Percentiles rank a stretch among this genome's conserved stretches.
These are phyloP conservation scores for Eumaeus atala DNA, from an alignment of 1,140 invertebrate species.

Conservation along the genomic window DNA sequence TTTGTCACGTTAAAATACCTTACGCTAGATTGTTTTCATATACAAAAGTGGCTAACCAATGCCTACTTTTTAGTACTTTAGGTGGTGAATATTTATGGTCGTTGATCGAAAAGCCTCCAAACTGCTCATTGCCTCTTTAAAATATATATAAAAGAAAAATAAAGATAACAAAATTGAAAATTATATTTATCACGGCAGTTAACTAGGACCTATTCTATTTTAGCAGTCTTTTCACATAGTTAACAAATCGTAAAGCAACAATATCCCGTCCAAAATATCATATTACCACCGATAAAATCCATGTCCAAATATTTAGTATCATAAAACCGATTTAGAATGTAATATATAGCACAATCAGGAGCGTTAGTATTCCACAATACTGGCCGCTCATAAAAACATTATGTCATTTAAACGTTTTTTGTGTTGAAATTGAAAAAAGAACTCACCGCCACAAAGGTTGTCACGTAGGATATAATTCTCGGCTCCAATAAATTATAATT, in stretches of 20 bases:
- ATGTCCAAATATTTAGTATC: constrained; percentile 61
- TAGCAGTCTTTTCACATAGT: constrained; percentile 32
- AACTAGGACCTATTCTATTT: constrained; percentile 23
- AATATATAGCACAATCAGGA: constrained; percentile 56
- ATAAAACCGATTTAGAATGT: constrained; percentile 54
- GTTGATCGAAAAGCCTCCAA: too few relatives aligned
- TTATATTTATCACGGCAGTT: too few relatives aligned
- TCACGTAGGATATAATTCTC: constrained; percentile 60
- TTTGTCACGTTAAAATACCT: too few relatives aligned
- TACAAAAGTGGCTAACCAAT: too few relatives aligned
- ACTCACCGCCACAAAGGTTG: constrained; percentile 18
- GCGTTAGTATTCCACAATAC: constrained; percentile 2
- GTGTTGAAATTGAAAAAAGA: not conserved
- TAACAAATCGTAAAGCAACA: constrained; percentile 48
- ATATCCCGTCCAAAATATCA: constrained; percentile 52
- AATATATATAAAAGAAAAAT: too few relatives aligned
- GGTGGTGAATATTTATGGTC: too few relatives aligned
- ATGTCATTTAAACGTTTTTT: constrained; percentile 13
- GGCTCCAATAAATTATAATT: constrained; percentile 60
- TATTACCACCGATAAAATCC: constrained; percentile 53
- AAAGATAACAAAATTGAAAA: too few relatives aligned
- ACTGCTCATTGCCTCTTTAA: too few relatives aligned
- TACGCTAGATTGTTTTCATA: too few relatives aligned
- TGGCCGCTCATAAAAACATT: constrained; percentile 8
- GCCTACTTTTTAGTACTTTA: too few relatives aligned